These are phyloP conservation scores for Trachythela sp. DNA, from an alignment of 64 coral and sea anemone species.

Conservation along the genomic window DNA sequence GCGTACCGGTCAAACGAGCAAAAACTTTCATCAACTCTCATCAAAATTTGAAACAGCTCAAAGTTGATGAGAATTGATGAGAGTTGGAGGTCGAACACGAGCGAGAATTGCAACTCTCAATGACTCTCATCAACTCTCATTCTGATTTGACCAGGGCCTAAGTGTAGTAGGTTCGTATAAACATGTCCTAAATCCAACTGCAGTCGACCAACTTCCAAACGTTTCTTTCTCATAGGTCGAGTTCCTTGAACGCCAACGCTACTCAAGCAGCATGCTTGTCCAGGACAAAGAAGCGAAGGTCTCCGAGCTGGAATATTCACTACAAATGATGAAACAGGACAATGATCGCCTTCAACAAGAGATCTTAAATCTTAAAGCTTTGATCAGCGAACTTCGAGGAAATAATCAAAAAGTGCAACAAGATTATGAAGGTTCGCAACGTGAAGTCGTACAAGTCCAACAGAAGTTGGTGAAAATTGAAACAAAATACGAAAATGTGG, in stretches of 20 bases:
- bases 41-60: too few relatives aligned
- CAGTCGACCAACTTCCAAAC: background rate
- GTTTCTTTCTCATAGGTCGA: background rate
- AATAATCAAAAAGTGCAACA: slow-evolving; percentile 3
- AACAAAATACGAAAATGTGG: background rate
- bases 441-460: background rate
- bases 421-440: background rate
- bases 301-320: background rate
- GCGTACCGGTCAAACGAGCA: too few relatives aligned
- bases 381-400: background rate
- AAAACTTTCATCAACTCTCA: too few relatives aligned
- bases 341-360: slow-evolving; percentile 18
- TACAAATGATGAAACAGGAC: background rate
- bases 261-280: background rate
- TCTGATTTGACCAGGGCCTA: too few relatives aligned
- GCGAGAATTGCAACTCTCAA: too few relatives aligned
- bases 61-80: too few relatives aligned
- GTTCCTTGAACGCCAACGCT: background rate
- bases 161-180: too few relatives aligned
- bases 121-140: too few relatives aligned
- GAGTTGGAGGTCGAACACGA: too few relatives aligned
- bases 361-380: background rate
- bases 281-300: slow-evolving; percentile 15
- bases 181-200: background rate
- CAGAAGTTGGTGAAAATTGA: background rate